Percentiles rank a stretch among this genome's conserved stretches.
Evolutionary conservation across 2,113 vertebrate species (phyloP).

Genomic region (Platichthys flesus): DNA sequence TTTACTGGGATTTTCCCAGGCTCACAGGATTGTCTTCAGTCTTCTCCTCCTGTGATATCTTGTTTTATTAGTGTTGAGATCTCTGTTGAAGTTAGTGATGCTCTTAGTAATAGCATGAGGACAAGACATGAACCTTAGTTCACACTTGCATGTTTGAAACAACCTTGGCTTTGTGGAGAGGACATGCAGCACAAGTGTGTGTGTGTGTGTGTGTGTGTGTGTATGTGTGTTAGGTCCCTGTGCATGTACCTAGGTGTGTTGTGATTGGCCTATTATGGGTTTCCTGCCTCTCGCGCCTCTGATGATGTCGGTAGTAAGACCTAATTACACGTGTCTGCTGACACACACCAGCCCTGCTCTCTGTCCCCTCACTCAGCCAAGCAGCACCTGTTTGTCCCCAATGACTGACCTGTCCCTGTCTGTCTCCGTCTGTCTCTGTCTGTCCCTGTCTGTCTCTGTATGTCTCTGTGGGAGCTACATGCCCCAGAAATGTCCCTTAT

Average conservation of each 20-base stretch:
- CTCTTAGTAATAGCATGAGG: too few relatives aligned
- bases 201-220: neutral
- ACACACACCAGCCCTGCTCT: conserved; percentile 34
- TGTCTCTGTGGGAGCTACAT: conserved; percentile 15
- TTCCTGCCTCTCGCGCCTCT: conserved; percentile 77
- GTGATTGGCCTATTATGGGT: conserved; percentile 70
- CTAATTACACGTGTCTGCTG: conserved; percentile 54
- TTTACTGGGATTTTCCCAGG: too few relatives aligned
- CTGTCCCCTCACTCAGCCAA: conserved; percentile 35
- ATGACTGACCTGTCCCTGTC: neutral
- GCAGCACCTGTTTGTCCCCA: conserved; percentile 68
- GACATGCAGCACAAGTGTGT: neutral
- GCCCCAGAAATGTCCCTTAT: neutral
- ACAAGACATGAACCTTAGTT: too few relatives aligned
- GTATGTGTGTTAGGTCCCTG: conserved; percentile 39
- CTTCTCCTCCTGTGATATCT: too few relatives aligned
- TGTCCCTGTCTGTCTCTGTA: too few relatives aligned
- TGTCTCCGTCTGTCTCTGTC: neutral
- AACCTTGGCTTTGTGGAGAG: too few relatives aligned
- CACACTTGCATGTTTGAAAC: too few relatives aligned
- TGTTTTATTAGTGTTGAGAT: too few relatives aligned
- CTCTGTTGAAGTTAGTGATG: too few relatives aligned
- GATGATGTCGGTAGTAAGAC: conserved; percentile 62
- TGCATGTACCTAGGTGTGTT: conserved; percentile 61
- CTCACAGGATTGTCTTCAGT: too few relatives aligned